Conservation (phyloP, 1,140 invertebrate species). For the Bombus waltoni region DNA sequence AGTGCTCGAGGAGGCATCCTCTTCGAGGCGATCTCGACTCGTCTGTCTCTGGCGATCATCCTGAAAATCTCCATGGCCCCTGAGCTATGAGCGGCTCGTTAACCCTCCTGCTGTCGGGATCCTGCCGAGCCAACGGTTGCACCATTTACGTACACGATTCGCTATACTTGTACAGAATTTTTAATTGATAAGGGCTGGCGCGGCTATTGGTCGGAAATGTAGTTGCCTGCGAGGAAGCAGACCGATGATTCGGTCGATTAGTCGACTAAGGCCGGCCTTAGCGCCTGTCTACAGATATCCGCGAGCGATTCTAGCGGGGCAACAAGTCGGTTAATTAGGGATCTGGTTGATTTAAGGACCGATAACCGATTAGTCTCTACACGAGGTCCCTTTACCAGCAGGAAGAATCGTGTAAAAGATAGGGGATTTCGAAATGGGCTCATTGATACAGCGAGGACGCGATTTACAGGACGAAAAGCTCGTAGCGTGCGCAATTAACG, state of each 20-base stretch:
- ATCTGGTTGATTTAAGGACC: neutral
- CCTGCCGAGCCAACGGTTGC: neutral
- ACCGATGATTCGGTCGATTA: neutral
- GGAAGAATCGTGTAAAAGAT: neutral
- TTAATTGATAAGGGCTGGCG: neutral
- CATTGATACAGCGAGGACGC: conserved; percentile 2
- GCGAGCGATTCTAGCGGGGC: neutral
- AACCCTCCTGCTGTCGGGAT: neutral
- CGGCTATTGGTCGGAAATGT: neutral
- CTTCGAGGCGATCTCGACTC: conserved; percentile 43
- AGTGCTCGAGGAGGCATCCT: conserved; percentile 45
- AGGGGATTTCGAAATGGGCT: neutral
- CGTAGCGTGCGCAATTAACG: conserved; percentile 46
- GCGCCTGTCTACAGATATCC: neutral
- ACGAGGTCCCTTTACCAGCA: neutral
- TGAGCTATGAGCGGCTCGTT: conserved; percentile 14
- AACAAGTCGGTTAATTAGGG: neutral
- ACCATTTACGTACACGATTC: neutral
- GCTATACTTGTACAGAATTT: neutral
- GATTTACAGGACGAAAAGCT: neutral
- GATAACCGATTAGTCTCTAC: neutral
- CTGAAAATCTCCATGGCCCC: conserved; percentile 41
- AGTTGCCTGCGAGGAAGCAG: neutral
- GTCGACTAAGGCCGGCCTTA: neutral
- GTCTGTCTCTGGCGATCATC: conserved; percentile 53